phyloP scores from a whole-genome alignment of 2,797 vertebrate genomes.

The Pangasius djambal region DNA sequence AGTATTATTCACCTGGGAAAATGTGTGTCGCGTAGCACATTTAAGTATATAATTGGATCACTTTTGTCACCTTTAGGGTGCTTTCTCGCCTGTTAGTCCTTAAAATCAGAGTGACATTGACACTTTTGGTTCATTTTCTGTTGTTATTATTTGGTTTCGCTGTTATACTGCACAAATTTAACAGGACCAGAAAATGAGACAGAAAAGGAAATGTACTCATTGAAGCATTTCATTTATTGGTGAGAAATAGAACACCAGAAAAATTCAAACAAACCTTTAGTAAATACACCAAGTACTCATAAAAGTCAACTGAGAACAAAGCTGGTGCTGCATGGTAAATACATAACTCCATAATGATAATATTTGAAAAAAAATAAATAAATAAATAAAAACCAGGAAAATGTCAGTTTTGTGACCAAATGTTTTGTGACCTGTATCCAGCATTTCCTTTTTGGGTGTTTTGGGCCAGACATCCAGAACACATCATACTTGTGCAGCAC shows the following conservation, averaged over 20 bases:
- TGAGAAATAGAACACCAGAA: not conserved
- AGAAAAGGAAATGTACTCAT: not conserved
- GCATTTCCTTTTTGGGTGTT: not conserved
- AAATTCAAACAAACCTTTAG: not conserved
- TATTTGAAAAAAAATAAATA: not conserved
- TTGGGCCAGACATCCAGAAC: not conserved
- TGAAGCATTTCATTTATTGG: not conserved
- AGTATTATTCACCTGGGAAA: not conserved
- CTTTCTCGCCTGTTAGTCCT: not conserved
- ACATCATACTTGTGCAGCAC: not conserved
- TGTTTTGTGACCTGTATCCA: not conserved
- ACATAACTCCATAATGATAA: not conserved
- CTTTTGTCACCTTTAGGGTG: not conserved
- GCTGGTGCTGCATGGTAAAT: not conserved
- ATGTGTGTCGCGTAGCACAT: not conserved
- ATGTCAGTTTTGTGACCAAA: not conserved
- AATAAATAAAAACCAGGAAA: not conserved
- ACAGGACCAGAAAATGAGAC: not conserved
- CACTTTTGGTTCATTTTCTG: not conserved
- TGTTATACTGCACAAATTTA: not conserved
- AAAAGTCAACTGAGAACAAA: not conserved
- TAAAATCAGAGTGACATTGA: not conserved
- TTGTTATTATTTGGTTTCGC: not conserved
- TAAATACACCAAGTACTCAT: not conserved
- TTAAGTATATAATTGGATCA: not conserved